Conservation (phyloP, 2,888 invertebrate genomes). For the Biston betularia region DNA sequence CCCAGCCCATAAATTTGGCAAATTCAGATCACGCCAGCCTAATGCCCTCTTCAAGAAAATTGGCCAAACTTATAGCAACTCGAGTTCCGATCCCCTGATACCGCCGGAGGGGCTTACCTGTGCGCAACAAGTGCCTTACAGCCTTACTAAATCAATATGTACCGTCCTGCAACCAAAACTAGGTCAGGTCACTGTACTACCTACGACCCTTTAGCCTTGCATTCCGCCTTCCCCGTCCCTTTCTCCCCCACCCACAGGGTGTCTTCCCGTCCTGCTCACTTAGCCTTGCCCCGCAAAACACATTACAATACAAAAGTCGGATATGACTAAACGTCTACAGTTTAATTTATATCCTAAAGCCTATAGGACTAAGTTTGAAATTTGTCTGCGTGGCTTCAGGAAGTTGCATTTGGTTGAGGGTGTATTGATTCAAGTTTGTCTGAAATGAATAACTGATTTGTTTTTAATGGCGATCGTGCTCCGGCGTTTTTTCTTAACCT, state of each 20-base stretch:
- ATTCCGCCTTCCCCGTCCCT: constrained; percentile 64
- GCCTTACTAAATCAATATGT: constrained; percentile 81
- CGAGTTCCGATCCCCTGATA: constrained; percentile 40
- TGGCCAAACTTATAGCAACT: constrained; percentile 42
- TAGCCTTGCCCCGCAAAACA: constrained; percentile 73
- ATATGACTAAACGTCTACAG: constrained; percentile 66
- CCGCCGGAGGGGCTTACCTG: constrained; percentile 48
- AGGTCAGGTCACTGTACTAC: constrained; percentile 83
- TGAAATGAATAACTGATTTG: constrained; percentile 66
- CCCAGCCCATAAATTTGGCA: constrained; percentile 12
- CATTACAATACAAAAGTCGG: constrained; percentile 79
- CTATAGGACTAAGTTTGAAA: constrained; percentile 49
- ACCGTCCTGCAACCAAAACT: constrained; percentile 78
- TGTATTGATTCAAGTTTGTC: constrained; percentile 67
- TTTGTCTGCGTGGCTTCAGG: constrained; percentile 44
- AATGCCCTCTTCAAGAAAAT: constrained; percentile 44
- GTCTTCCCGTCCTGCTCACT: constrained; percentile 59
- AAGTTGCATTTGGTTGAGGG: constrained; percentile 61
- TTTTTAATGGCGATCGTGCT: constrained; percentile 66
- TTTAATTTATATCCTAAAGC: constrained; percentile 68
- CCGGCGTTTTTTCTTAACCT: constrained; percentile 68
- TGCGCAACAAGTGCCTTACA: constrained; percentile 73
- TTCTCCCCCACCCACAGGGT: constrained; percentile 48
- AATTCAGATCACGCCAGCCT: constrained; percentile 40
- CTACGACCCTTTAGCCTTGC: constrained; percentile 81